phyloP scores from a whole-genome alignment of 1,140 invertebrate genomes.

The Cataglyphis hispanica region DNA sequence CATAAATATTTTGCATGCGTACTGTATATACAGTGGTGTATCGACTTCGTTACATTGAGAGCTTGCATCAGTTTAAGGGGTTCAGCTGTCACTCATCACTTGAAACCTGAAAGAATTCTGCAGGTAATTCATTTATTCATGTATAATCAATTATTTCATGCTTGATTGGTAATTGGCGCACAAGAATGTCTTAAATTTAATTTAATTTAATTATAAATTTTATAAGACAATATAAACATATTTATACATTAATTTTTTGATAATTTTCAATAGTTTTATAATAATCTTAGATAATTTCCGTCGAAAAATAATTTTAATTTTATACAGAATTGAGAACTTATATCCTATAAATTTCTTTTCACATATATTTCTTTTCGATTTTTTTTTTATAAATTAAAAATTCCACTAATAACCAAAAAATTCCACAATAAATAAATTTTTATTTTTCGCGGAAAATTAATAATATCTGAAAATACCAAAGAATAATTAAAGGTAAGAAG shows the following conservation, averaged over 20 bases:
- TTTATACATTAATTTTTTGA: too few species aligned
- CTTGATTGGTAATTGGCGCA: neutral
- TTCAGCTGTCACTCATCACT: neutral
- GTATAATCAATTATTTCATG: neutral
- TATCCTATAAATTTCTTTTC: neutral
- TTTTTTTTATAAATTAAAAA: neutral
- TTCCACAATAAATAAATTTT: too few species aligned
- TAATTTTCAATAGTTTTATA: neutral
- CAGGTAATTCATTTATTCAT: neutral
- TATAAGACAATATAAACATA: too few species aligned
- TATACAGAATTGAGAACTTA: too few species aligned
- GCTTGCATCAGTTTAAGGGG: neutral
- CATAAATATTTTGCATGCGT: constrained; percentile 30
- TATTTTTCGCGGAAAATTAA: neutral
- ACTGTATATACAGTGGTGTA: neutral
- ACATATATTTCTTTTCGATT: too few species aligned
- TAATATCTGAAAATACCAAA: neutral
- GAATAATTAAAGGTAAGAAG: neutral
- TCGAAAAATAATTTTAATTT: too few species aligned
- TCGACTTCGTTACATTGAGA: constrained; percentile 8
- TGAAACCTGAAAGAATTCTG: neutral
- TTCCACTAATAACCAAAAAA: too few species aligned
- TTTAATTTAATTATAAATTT: too few species aligned
- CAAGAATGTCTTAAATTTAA: neutral
- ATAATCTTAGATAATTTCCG: neutral